phyloP scores from a whole-genome alignment of 2,888 invertebrate species.

The Mesoligia furuncula region DNA sequence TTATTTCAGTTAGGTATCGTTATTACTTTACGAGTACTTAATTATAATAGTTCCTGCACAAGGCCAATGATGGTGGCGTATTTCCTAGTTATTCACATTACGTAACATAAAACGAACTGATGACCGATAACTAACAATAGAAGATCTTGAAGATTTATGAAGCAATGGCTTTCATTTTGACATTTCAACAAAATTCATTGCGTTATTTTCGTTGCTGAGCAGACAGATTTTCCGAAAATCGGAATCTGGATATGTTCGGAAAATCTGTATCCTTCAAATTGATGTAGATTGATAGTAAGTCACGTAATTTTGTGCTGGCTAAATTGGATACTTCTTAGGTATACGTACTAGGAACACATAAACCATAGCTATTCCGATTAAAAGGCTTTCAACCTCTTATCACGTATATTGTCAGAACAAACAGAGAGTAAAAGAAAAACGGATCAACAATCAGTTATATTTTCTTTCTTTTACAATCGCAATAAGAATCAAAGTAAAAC shows the following conservation, averaged over 20 bases:
- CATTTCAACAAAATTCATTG: background rate
- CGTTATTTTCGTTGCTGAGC: background rate
- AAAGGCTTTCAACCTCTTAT: conserved; percentile 15
- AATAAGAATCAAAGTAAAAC: conserved; percentile 23
- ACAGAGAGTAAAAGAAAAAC: background rate
- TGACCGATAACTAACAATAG: conserved; percentile 8
- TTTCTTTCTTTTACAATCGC: background rate
- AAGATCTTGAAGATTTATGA: conserved; percentile 6
- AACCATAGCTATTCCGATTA: background rate
- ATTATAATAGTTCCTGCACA: background rate
- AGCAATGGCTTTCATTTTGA: no score
- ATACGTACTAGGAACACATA: conserved; percentile 2
- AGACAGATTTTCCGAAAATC: background rate
- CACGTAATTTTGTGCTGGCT: background rate
- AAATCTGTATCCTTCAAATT: no score
- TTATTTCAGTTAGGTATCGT: background rate
- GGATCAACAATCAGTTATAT: background rate
- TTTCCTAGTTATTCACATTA: conserved; percentile 23
- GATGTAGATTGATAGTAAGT: no score
- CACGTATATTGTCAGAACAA: background rate
- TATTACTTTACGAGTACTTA: background rate
- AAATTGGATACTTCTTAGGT: background rate
- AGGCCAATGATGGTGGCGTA: conserved; percentile 10
- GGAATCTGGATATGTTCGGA: no score
- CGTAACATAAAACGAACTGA: background rate